Conservation (phyloP, 2,113 vertebrate species). For the Craseonycteris thonglongyai region DNA sequence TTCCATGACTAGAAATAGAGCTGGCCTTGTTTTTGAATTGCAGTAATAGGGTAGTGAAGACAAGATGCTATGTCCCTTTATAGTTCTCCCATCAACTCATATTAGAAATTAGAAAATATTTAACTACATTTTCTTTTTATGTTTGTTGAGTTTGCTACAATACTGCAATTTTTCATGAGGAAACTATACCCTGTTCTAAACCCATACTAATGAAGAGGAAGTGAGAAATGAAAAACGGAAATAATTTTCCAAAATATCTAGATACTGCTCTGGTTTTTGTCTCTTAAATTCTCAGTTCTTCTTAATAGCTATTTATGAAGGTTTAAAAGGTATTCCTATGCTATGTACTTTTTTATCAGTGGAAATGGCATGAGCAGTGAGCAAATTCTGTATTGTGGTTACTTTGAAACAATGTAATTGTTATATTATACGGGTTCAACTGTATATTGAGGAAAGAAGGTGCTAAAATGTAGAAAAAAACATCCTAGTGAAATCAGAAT, state of each 20-base stretch:
- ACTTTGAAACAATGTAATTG: background rate
- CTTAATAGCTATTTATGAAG: background rate
- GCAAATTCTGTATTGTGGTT: background rate
- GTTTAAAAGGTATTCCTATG: background rate
- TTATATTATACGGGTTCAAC: background rate
- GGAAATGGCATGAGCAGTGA: background rate
- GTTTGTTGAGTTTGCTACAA: background rate
- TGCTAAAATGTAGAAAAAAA: slow-evolving; percentile 3
- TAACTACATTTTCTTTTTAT: background rate
- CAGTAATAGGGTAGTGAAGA: background rate
- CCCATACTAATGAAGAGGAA: background rate
- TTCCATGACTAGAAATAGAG: background rate
- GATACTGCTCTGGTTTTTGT: background rate
- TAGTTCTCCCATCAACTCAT: background rate
- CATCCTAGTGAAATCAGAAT: background rate
- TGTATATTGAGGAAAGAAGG: slow-evolving; percentile 21
- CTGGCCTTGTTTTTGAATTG: background rate
- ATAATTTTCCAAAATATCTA: background rate
- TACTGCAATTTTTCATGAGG: background rate
- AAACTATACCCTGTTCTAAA: background rate
- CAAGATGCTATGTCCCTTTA: background rate
- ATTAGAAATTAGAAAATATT: slow-evolving; percentile 1
- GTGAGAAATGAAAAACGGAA: background rate
- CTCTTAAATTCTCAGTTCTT: background rate
- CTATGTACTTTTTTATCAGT: background rate